Conservation (phyloP, 2,113 vertebrate genomes). For the Spermophilus dauricus region DNA sequence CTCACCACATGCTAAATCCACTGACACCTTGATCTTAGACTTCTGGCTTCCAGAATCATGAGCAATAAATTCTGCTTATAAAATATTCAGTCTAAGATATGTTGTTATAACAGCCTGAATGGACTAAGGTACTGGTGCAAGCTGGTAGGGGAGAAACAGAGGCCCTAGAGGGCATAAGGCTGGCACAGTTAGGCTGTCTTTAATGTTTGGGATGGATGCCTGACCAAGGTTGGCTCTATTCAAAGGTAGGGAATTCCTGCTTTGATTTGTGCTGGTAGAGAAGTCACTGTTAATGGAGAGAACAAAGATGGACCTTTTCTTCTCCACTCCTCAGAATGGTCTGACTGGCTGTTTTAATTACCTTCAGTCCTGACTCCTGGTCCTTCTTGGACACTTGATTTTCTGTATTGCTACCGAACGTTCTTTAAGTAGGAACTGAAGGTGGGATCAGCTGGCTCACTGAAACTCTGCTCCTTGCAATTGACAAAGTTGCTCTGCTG, state of each 20-base stretch:
- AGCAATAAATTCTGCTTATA: not conserved
- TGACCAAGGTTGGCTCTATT: not conserved
- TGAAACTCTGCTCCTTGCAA: not conserved
- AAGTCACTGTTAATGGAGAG: not conserved
- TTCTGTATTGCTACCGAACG: not conserved
- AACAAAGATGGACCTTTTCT: not conserved
- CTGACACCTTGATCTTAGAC: not conserved
- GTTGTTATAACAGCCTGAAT: not conserved
- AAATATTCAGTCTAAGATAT: too few relatives aligned
- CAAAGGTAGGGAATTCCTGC: not conserved
- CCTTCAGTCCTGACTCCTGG: not conserved
- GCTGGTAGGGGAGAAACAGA: not conserved
- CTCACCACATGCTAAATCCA: not conserved
- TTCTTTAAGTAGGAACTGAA: not conserved
- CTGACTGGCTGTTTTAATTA: not conserved
- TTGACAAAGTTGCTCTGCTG: not conserved
- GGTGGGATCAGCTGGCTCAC: not conserved
- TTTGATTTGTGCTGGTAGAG: not conserved
- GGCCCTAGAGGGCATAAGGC: too few relatives aligned
- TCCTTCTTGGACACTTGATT: not conserved
- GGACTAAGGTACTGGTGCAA: not conserved
- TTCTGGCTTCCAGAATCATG: not conserved
- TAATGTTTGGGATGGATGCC: not conserved
- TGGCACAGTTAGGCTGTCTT: not conserved
- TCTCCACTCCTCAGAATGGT: accelerated